Percentiles rank a stretch among this genome's conserved stretches.
phyloP scores from a whole-genome alignment of 2,888 invertebrate genomes.

The Nemotelus nigrinus region DNA sequence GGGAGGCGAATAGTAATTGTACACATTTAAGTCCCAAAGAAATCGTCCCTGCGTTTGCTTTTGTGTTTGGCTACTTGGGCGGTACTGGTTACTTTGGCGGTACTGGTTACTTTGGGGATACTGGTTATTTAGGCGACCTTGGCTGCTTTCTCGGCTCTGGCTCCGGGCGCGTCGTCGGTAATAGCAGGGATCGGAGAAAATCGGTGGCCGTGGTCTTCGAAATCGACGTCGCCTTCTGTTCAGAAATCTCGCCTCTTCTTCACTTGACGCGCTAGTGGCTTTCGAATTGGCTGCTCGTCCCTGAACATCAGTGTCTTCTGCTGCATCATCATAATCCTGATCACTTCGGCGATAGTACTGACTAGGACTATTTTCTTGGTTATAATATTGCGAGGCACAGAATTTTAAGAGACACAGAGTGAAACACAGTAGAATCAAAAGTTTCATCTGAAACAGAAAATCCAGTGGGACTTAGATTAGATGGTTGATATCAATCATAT shows the following conservation, averaged over 20 bases:
- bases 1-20: constrained; percentile 56
- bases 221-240: neutral
- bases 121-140: neutral
- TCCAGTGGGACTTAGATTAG: too few species aligned
- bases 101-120: too few species aligned
- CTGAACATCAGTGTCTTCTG: constrained; percentile 42
- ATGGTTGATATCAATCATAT: too few species aligned
- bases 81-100: too few species aligned
- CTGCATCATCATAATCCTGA: neutral
- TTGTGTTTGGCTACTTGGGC: neutral
- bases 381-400: neutral
- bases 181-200: constrained; percentile 29
- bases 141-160: neutral
- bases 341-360: neutral
- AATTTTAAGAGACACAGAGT: neutral
- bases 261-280: constrained; percentile 59
- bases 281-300: constrained; percentile 59
- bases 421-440: neutral
- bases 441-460: constrained; percentile 25
- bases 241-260: constrained; percentile 49
- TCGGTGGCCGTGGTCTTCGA: constrained; percentile 1
- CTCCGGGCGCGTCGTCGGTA: neutral
- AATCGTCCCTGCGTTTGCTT: constrained; percentile 59
- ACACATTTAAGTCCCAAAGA: constrained; percentile 62
- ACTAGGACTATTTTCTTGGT: neutral